Conservation (phyloP, 2,888 invertebrate species). For the Phyto melanocephala region DNA sequence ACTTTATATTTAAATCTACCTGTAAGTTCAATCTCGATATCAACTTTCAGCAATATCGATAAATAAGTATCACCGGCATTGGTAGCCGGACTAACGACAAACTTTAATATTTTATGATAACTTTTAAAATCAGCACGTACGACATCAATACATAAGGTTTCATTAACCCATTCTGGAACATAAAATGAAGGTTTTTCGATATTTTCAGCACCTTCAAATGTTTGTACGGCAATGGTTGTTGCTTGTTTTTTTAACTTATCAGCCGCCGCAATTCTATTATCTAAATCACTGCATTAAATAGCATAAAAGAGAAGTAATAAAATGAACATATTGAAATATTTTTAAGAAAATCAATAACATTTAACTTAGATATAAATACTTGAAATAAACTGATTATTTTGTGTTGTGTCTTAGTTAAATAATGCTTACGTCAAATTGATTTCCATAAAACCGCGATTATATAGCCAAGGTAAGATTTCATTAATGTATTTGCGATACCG, state of each 20-base stretch:
- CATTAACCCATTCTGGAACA: constrained; percentile 68
- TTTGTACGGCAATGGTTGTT: background rate
- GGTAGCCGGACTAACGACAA: constrained; percentile 66
- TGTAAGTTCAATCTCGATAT: constrained; percentile 67
- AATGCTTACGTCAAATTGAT: constrained; percentile 16
- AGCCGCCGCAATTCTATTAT: constrained; percentile 5
- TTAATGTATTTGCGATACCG: constrained; percentile 71
- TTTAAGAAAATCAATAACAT: background rate
- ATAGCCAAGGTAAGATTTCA: constrained; percentile 73
- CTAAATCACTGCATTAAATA: constrained; percentile 26
- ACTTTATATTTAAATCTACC: constrained; percentile 57
- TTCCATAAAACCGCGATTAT: constrained; percentile 73
- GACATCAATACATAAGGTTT: constrained; percentile 65
- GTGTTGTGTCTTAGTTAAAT: background rate
- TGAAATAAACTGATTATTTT: background rate
- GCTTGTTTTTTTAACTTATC: constrained; percentile 5
- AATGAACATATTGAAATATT: background rate
- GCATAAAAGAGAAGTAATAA: background rate
- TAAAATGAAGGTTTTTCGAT: background rate
- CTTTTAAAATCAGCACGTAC: constrained; percentile 63
- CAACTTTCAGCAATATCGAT: constrained; percentile 69
- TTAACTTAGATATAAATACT: background rate
- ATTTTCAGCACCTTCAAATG: background rate
- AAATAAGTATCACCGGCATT: constrained; percentile 71
- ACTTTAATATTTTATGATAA: constrained; percentile 65